Percentiles rank a stretch among this genome's conserved stretches.
These are phyloP conservation scores for Adela reaumurella DNA, from an alignment of 2,888 invertebrate genomes.

Conservation along the genomic window DNA sequence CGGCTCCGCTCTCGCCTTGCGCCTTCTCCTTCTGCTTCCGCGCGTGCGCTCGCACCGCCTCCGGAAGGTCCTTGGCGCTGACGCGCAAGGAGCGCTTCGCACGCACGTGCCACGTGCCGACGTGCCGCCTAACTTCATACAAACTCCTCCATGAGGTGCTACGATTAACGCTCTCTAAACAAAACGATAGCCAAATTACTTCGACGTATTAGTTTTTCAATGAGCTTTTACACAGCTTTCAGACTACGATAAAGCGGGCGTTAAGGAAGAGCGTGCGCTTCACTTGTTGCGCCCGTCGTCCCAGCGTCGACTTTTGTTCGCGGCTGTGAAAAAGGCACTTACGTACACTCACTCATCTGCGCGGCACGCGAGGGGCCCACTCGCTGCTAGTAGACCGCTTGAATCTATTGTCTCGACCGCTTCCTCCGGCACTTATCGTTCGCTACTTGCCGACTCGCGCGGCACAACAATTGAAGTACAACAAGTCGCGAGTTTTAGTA, in stretches of 20 bases:
- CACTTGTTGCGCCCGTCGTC: not conserved
- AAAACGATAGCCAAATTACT: too few relatives aligned
- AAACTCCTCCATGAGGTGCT: too few relatives aligned
- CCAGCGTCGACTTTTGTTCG: not conserved
- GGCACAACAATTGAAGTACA: too few relatives aligned
- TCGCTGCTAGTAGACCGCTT: not conserved
- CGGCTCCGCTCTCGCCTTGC: constrained; percentile 25
- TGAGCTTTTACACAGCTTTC: too few relatives aligned
- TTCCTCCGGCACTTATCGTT: not conserved
- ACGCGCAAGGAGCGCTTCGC: not conserved
- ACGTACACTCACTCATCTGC: not conserved
- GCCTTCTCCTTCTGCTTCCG: constrained; percentile 28
- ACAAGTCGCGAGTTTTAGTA: too few relatives aligned
- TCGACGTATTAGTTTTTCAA: too few relatives aligned
- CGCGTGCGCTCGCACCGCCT: constrained; percentile 31
- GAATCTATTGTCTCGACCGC: not conserved
- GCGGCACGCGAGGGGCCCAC: not conserved
- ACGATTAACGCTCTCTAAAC: too few relatives aligned
- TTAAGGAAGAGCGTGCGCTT: too few relatives aligned
- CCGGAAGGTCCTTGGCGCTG: constrained; percentile 2
- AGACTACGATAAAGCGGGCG: too few relatives aligned
- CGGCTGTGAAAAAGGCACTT: not conserved
- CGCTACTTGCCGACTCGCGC: too few relatives aligned
- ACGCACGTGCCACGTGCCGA: not conserved
- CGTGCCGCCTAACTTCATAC: too few relatives aligned